A percentile compares a stretch with the other conserved stretches of the same genome.
phyloP scores from a whole-genome alignment of 2,113 vertebrate species.

The Mormoops blainvillei region DNA sequence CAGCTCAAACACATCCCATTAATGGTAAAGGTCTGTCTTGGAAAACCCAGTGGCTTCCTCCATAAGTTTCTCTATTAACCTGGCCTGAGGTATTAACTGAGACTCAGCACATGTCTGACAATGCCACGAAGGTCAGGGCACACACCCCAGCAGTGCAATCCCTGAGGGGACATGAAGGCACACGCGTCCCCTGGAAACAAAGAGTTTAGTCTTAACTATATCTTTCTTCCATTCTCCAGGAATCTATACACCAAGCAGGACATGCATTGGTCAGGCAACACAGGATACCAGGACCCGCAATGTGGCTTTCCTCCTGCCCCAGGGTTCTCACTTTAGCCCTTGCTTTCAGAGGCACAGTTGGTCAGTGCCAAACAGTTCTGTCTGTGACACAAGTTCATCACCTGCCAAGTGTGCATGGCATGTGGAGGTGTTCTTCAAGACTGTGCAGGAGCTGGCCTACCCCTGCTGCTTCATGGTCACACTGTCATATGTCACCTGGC shows the following conservation, averaged over 20 bases:
- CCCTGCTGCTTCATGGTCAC: background rate
- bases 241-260: background rate
- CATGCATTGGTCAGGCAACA: too few species aligned
- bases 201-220: background rate
- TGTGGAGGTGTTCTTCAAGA: background rate
- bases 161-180: background rate
- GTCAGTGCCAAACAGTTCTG: background rate
- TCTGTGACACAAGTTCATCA: background rate
- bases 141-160: background rate
- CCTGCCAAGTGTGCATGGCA: background rate
- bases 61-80: background rate
- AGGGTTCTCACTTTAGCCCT: background rate
- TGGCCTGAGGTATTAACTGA: background rate
- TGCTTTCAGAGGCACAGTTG: background rate
- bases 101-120: background rate
- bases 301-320: background rate
- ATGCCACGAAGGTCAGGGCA: background rate
- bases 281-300: background rate
- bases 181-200: background rate
- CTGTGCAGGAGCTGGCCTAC: background rate
- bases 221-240: background rate
- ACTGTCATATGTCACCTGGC: background rate
- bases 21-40: background rate
- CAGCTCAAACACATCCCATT: background rate
- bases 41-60: background rate